Percentiles rank a stretch among this genome's conserved stretches.
phyloP scores from a whole-genome alignment of 2,113 vertebrate species.

The Calyptomena viridis region DNA sequence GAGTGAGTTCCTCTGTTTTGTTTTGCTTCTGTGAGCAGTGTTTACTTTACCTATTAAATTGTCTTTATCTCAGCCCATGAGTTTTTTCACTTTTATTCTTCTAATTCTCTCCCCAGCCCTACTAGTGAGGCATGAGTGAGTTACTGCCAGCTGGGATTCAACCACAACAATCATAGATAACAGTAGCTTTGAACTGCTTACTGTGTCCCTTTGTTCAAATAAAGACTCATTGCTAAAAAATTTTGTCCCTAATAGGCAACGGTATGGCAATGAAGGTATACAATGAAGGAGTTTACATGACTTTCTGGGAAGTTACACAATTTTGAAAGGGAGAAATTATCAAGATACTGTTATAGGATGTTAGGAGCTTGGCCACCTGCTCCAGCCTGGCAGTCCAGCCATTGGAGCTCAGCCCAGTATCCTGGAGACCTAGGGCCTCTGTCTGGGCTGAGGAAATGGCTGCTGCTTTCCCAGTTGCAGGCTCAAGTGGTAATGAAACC shows the following conservation, averaged over 20 bases:
- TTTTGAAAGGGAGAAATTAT: background rate
- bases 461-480: background rate
- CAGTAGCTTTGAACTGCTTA: background rate
- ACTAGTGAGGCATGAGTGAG: accelerated
- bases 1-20: background rate
- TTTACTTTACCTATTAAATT: background rate
- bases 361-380: background rate
- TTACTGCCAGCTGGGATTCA: background rate
- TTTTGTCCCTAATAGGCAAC: background rate
- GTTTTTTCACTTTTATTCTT: background rate
- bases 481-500: background rate
- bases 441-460: accelerated
- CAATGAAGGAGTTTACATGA: background rate
- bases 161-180: background rate
- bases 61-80: background rate
- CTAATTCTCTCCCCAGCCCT: background rate
- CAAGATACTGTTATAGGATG: background rate
- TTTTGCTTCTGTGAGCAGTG: background rate
- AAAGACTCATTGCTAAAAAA: background rate
- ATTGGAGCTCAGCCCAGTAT: accelerated
- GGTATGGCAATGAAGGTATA: background rate
- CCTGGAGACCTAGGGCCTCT: background rate
- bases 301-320: background rate
- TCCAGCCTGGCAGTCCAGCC: accelerated
- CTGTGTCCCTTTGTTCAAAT: background rate